phyloP scores from a whole-genome alignment of 1,140 invertebrate species.

The Mizuhopecten yessoensis region DNA sequence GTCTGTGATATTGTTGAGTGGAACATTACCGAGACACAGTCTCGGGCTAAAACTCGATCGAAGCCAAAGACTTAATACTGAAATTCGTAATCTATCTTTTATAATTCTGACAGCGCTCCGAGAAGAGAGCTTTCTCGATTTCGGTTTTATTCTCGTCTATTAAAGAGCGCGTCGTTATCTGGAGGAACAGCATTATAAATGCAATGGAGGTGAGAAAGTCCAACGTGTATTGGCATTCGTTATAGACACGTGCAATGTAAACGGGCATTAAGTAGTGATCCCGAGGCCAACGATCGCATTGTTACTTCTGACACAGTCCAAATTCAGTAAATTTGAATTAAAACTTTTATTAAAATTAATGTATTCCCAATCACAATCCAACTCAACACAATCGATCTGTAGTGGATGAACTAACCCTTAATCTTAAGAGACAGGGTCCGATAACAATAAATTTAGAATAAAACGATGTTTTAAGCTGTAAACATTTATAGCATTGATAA shows the following conservation, averaged over 20 bases:
- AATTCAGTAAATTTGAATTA: background rate
- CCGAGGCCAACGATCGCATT: background rate
- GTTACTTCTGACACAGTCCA: background rate
- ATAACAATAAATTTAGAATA: too few relatives aligned
- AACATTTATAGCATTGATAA: too few relatives aligned
- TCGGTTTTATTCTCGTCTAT: too few relatives aligned
- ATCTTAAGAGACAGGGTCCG: too few relatives aligned
- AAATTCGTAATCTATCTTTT: slow-evolving; percentile 27
- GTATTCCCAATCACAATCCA: background rate
- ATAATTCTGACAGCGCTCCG: background rate
- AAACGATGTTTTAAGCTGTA: too few relatives aligned
- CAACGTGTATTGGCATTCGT: background rate
- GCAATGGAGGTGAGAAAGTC: background rate
- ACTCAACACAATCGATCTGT: too few relatives aligned
- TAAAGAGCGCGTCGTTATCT: background rate
- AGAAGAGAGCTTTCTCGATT: background rate
- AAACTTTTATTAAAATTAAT: background rate
- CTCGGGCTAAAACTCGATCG: background rate
- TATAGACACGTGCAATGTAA: background rate
- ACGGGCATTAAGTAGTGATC: background rate
- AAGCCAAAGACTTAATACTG: background rate
- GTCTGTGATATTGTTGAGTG: background rate
- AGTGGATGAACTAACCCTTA: too few relatives aligned
- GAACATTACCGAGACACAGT: background rate
- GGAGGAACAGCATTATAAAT: background rate